Evolutionary conservation across 2,888 invertebrate genomes (phyloP).

Genomic region (Pheosia gnoma): DNA sequence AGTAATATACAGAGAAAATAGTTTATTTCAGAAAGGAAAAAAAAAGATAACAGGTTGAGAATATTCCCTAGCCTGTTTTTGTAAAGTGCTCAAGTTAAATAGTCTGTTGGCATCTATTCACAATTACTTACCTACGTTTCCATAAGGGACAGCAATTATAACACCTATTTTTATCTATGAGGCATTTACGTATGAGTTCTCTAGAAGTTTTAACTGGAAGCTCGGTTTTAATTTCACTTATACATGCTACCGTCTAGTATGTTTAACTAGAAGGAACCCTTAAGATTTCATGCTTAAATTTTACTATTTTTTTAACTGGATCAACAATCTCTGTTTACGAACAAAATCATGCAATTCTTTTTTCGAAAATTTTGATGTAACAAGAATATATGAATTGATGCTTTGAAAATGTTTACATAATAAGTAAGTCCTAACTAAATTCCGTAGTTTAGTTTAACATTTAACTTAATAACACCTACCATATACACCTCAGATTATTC

Average conservation of each 20-base stretch:
- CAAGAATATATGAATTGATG: conserved; percentile 14
- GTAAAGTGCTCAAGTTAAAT: conserved; percentile 39
- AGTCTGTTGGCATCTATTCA: conserved; percentile 21
- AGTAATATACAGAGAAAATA: not conserved
- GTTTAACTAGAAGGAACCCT: conserved; percentile 28
- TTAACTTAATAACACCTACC: not conserved
- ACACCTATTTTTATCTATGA: conserved; percentile 18
- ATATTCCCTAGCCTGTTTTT: conserved; percentile 37
- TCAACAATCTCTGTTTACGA: conserved; percentile 27
- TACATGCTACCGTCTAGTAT: conserved; percentile 51
- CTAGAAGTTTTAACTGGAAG: conserved; percentile 13
- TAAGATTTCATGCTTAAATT: conserved; percentile 34
- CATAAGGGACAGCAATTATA: conserved; percentile 30
- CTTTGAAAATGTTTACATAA: not conserved
- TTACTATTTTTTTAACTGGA: conserved; percentile 26
- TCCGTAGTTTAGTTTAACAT: not conserved
- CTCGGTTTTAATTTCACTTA: conserved; percentile 32
- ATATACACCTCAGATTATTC: not conserved
- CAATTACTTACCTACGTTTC: conserved; percentile 38
- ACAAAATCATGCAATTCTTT: conserved; percentile 48
- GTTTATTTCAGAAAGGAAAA: conserved; percentile 22
- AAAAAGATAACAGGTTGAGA: conserved; percentile 36
- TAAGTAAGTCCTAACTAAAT: not conserved
- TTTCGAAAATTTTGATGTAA: conserved; percentile 27
- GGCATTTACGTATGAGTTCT: conserved; percentile 10